Base-by-base conservation (phyloP, 2,888 invertebrate species). In the Acanthosoma haemorrhoidale region DNA sequence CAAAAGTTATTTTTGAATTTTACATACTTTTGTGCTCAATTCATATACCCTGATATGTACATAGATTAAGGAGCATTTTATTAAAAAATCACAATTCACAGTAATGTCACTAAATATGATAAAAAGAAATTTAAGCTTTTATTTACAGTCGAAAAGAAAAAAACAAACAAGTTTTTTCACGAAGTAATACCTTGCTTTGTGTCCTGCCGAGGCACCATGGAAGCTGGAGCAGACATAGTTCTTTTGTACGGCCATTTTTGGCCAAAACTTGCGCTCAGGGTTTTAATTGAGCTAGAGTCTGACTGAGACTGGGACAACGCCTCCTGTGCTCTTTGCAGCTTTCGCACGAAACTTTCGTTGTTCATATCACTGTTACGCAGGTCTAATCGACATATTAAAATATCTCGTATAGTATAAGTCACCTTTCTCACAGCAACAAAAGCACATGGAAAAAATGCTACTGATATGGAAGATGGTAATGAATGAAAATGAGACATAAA, bases 221-320 rank as follows among this genome's bases (percentile, higher is more conserved):
- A 89, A 58, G 92, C 91, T 9, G 96, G 96, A 13, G 95, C 95
- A 5, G 95, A 95, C 85, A 94, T 92, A 60, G 95, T 94, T 72
- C 96, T 82, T 80, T 96, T 94, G 81, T 96, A 96, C 0, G 96
- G 95, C 89, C 94, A 94, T 82, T 96, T 96, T 59, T 90, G 89
- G 69, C 92, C 93, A 77, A 95, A 89, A 76, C 94, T 92, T 29
- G 92, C 91, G 78, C 91, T 92, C 67, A 95, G 82, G 0, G 94
- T 91, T 80, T 91, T 88, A 31, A 82, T 77, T 3, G 84, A 84
- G 71, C 85, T 86, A 16, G 87, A 86, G 74, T 89, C 88, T 0
- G 89, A 87, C 63, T 77, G 77, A 67, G 77, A 78, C 76, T 88
- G 88, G 67, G 88, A 88, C 15, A 95, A 82, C 0, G 96, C 94